phyloP scores from a whole-genome alignment of 2,797 vertebrate species.

The Chrosomus eos region DNA sequence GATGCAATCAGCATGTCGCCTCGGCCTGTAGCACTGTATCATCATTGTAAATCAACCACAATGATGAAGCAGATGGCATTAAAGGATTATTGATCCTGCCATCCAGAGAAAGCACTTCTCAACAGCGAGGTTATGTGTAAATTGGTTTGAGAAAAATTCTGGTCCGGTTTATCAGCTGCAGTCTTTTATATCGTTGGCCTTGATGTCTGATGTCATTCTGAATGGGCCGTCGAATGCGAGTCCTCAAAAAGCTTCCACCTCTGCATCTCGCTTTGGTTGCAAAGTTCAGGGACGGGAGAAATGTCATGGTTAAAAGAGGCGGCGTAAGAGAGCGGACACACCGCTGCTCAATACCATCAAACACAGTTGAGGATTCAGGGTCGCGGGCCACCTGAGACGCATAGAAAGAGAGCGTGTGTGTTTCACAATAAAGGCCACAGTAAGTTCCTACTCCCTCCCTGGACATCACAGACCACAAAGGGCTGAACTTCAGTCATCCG shows the following conservation, averaged over 20 bases:
- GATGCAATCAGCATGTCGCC: constrained; percentile 30
- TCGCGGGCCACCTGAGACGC: not conserved
- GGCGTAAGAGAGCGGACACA: constrained; percentile 28
- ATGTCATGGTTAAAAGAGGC: constrained; percentile 60
- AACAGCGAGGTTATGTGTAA: not conserved
- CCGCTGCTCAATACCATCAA: constrained; percentile 53
- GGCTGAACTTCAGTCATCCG: constrained; percentile 47
- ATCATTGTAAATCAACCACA: constrained; percentile 28
- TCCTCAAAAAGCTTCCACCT: constrained; percentile 29
- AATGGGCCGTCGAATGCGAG: not conserved
- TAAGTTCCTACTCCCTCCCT: constrained; percentile 27
- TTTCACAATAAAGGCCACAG: constrained; percentile 38
- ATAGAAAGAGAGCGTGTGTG: not conserved
- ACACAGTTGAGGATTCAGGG: constrained; percentile 32
- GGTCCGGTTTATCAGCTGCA: not conserved
- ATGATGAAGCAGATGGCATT: constrained; percentile 28
- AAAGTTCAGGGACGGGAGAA: constrained; percentile 53
- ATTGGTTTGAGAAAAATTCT: not conserved
- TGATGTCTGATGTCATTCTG: constrained; percentile 31
- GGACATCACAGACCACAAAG: constrained; percentile 60
- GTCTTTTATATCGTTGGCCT: not conserved
- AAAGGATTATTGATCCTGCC: constrained; percentile 7
- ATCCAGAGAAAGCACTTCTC: not conserved
- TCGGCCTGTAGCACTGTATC: not conserved
- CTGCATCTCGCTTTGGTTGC: constrained; percentile 40